Base-by-base conservation (phyloP, 2,888 invertebrate genomes). In the Lepidochrysops patricia region DNA sequence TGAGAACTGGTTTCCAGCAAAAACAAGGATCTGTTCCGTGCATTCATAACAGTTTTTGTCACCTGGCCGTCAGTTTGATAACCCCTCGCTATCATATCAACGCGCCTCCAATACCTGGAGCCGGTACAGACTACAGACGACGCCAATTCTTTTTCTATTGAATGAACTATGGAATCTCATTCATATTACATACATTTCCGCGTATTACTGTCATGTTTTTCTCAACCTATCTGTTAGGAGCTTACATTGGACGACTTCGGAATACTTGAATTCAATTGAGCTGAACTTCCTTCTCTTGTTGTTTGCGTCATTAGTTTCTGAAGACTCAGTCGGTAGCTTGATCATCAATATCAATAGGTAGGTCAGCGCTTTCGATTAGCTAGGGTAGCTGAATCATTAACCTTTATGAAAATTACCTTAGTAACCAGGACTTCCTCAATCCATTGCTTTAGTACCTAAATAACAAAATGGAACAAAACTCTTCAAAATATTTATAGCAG, bases 21-120 rank as follows among this genome's bases (percentile, higher is more conserved):
- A 83, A 84, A 84, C 74, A 66, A 67, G 67, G 74, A 71, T 69
- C 72, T 68, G 74, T 73, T 70, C 73, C 67, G 69, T 69, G 76
- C 80, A 82, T 84, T 84, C 81, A 81, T 82, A 80, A 76, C 77
- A 79, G 75, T 84, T 85, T 83, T 85, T 84, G 77, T 82, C 81
- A 81, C 79, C 79, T 80, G 80, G 75, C 79, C 60, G 32, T 59
- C 64, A 63, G 62, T 64, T 60, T 61, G 63, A 61, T 63, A 59
- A 60, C 50, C 60, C 61, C 59, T 58, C 35, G 25, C 48, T 60
- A 64, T 64, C 56, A 65, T 61, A 64, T 63, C 65, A 43, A 19
- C 62, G 57, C 64, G 59, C 62, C 60, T 61, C 61, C 54, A 57
- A 59, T 62, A 48, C 62, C 12, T 52, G 57, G 57, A 50, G 52